phyloP scores from a whole-genome alignment of 2,113 vertebrate genomes.

The Girardinichthys multiradiatus region DNA sequence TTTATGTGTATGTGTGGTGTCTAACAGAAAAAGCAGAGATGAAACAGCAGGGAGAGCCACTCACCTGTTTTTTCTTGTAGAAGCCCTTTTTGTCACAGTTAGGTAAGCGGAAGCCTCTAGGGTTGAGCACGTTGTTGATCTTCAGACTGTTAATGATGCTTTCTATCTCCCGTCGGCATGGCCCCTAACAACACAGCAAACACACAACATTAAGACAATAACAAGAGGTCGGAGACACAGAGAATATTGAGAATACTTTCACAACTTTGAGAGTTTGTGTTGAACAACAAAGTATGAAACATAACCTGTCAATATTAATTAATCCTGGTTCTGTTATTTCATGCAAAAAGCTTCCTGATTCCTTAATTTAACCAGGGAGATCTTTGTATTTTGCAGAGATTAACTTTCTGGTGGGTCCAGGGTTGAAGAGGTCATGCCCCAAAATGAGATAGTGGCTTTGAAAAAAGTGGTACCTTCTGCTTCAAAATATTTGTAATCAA shows the following conservation, averaged over 20 bases:
- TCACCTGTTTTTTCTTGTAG: constrained; percentile 99
- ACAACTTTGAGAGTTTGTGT: constrained; percentile 10
- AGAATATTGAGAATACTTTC: constrained; percentile 3
- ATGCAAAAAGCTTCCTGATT: not conserved
- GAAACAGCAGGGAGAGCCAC: constrained; percentile 53
- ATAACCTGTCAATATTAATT: not conserved
- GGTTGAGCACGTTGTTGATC: constrained; percentile 89
- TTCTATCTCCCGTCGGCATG: constrained; percentile 95
- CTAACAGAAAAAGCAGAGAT: constrained; percentile 6
- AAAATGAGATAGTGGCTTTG: constrained; percentile 30
- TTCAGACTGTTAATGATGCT: constrained; percentile 91
- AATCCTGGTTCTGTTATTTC: not conserved
- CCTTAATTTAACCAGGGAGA: not conserved
- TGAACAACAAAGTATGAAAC: constrained; percentile 4
- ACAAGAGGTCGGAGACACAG: constrained; percentile 25
- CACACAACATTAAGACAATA: constrained; percentile 7
- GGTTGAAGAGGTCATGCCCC: constrained; percentile 19
- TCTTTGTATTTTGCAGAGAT: not conserved
- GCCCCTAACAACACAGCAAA: constrained; percentile 82
- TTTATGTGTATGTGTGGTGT: constrained; percentile 21
- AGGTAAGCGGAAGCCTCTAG: constrained; percentile 91
- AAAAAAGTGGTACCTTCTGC: constrained; percentile 38
- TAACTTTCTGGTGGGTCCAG: constrained; percentile 21
- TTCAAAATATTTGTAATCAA: constrained; percentile 40
- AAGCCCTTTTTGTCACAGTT: constrained; percentile 98